Percentiles rank a stretch among this genome's conserved stretches.
These are phyloP conservation scores for Portevinia maculata DNA, from an alignment of 2,888 invertebrate species.

Conservation along the genomic window DNA sequence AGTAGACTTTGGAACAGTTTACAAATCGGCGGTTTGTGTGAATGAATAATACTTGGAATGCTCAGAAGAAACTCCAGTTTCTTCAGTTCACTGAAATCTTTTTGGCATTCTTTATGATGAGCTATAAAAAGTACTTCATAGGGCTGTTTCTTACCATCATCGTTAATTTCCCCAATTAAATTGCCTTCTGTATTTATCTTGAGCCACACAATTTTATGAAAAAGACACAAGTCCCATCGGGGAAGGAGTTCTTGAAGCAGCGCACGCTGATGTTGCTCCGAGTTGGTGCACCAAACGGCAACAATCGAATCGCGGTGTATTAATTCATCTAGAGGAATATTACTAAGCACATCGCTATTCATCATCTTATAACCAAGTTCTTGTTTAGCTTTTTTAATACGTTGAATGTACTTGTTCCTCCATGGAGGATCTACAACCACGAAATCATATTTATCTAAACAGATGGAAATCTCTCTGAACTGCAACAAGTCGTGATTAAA, in stretches of 20 bases:
- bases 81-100: constrained; percentile 78
- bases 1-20: constrained; percentile 84
- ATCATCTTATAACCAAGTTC: constrained; percentile 89
- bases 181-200: constrained; percentile 86
- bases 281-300: constrained; percentile 97
- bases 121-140: constrained; percentile 92
- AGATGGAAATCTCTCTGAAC: constrained; percentile 84
- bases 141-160: constrained; percentile 90
- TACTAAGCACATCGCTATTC: constrained; percentile 88
- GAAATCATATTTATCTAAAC: constrained; percentile 87
- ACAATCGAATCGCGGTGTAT: constrained; percentile 87
- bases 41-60: constrained; percentile 95
- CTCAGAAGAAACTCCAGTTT: constrained; percentile 88
- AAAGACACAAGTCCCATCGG: constrained; percentile 88
- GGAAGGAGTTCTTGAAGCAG: constrained; percentile 90
- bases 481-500: constrained; percentile 87
- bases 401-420: constrained; percentile 96
- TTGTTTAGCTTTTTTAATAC: constrained; percentile 87
- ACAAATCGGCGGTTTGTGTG: constrained; percentile 95
- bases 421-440: constrained; percentile 97
- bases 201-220: constrained; percentile 94
- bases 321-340: constrained; percentile 88
- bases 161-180: constrained; percentile 87
- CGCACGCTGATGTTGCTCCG: constrained; percentile 87
- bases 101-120: constrained; percentile 76